Evolutionary conservation across 1,140 invertebrate genomes (phyloP).

Genomic region (Solen grandis): DNA sequence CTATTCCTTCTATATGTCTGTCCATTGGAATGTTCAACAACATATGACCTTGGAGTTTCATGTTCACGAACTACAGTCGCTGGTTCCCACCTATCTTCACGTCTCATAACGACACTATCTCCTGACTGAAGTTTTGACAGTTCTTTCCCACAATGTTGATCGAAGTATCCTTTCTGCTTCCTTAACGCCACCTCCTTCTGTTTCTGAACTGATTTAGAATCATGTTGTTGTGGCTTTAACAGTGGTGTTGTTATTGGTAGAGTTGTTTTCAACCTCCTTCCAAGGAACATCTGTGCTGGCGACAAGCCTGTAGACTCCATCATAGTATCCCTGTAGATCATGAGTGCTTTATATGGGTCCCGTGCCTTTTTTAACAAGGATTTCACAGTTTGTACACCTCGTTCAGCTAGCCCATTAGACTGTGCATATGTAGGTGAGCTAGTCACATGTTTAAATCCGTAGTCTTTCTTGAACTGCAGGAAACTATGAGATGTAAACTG

Average conservation of each 20-base stretch:
- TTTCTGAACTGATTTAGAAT: neutral
- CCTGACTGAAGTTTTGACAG: neutral
- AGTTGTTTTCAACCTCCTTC: constrained; percentile 10
- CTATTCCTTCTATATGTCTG: constrained; percentile 12
- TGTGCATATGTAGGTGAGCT: constrained; percentile 44
- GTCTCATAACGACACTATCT: constrained; percentile 10
- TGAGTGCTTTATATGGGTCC: constrained; percentile 12
- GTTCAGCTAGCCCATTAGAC: constrained; percentile 58
- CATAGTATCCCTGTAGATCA: constrained; percentile 25
- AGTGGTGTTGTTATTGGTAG: constrained; percentile 15
- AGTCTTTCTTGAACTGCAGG: constrained; percentile 41
- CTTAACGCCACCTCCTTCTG: neutral
- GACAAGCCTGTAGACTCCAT: neutral
- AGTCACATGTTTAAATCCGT: constrained; percentile 57
- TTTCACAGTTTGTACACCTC: constrained; percentile 57
- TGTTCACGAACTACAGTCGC: constrained; percentile 10
- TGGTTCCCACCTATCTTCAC: constrained; percentile 10
- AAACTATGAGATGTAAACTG: constrained; percentile 56
- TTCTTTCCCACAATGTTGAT: neutral
- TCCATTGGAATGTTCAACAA: constrained; percentile 11
- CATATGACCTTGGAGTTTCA: constrained; percentile 24
- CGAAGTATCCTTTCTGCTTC: neutral
- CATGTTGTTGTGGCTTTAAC: neutral
- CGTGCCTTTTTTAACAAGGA: constrained; percentile 36
- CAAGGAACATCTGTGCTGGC: constrained; percentile 15